Evolutionary conservation across 2,797 vertebrate genomes (phyloP), one percentile per base, ranked within the genome.

Genomic region (Momotus momota): DNA sequence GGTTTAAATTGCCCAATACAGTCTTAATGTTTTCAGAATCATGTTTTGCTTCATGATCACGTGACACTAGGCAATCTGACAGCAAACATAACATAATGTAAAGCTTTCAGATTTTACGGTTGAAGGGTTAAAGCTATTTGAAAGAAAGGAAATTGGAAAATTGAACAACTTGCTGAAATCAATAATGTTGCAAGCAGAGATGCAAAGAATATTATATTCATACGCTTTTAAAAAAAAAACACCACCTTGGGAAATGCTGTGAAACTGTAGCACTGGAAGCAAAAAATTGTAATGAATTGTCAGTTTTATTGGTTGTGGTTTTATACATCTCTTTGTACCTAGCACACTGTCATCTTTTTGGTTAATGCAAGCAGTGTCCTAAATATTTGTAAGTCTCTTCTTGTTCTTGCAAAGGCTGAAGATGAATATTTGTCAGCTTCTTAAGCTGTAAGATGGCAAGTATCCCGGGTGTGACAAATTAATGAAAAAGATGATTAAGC

Each of bases 61-160:
- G 14, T 61, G 85, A 31, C 18, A 22, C 58, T 55, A 52, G 81
- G 57, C 57, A 74, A 58, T 73, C 41, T 89, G 57, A 70, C 41
- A 91, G 65, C 51, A 83, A 83, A 48, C 65, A 45, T 27, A 84
- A 27, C 26, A 31, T 80, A 83, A 94, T 90, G 46, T 43, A 81
- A 94, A 79, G 35, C 15, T 86, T 93, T 94, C 77, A n/a, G 55
- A 51, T 88, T 90, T 95, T 84, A 79, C 4, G 8, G 54, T 86
- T 81, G 80, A 90, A 83, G 31, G 52, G 12, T 91, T 82, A 86
- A 91, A 94, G 75, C 46, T 72, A 33, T 86, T 74, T 58, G 72
- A 94, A 91, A 90, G 43, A 86, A 94, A 87, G 57, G 1, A 85
- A 87, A 88, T 90, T 78, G 45, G 66, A 70, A 88, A 86, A 94